Conservation (phyloP, 2,797 vertebrate species). For the Poecilia velifera region DNA sequence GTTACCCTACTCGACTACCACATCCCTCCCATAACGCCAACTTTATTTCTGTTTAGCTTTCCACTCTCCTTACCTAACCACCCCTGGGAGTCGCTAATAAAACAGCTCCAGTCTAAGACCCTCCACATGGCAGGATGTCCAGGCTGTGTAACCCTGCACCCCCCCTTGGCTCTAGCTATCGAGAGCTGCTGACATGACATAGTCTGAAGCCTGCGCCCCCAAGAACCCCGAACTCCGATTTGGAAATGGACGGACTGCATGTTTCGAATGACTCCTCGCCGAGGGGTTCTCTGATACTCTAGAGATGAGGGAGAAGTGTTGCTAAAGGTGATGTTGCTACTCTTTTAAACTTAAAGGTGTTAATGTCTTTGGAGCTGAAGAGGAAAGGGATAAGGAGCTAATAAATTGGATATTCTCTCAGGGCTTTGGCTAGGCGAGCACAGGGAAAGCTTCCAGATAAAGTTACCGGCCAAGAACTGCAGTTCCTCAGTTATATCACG, state of each 20-base stretch:
- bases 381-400: conserved; percentile 52
- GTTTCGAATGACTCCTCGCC: conserved; percentile 46
- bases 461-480: conserved; percentile 50
- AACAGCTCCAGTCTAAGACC: conserved; percentile 69
- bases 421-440: conserved; percentile 61
- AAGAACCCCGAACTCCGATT: conserved; percentile 53
- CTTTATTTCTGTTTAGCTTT: conserved; percentile 70
- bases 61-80: conserved; percentile 42
- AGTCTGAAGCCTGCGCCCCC: conserved; percentile 31
- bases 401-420: conserved; percentile 58
- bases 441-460: conserved; percentile 44
- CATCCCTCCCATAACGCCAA: conserved; percentile 11
- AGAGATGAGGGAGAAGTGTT: conserved; percentile 42
- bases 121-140: conserved; percentile 61
- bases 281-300: conserved; percentile 45
- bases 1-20: conserved; percentile 33
- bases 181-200: conserved; percentile 75
- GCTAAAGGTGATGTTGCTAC: conserved; percentile 45
- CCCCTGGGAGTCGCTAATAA: conserved; percentile 72
- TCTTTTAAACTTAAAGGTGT: conserved; percentile 63
- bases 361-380: conserved; percentile 53
- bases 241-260: conserved; percentile 61
- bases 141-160: conserved; percentile 64
- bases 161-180: conserved; percentile 55
- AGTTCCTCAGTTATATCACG: conserved; percentile 34